Base-by-base conservation (phyloP, 2,888 invertebrate genomes). In the Platycnemis pennipes region DNA sequence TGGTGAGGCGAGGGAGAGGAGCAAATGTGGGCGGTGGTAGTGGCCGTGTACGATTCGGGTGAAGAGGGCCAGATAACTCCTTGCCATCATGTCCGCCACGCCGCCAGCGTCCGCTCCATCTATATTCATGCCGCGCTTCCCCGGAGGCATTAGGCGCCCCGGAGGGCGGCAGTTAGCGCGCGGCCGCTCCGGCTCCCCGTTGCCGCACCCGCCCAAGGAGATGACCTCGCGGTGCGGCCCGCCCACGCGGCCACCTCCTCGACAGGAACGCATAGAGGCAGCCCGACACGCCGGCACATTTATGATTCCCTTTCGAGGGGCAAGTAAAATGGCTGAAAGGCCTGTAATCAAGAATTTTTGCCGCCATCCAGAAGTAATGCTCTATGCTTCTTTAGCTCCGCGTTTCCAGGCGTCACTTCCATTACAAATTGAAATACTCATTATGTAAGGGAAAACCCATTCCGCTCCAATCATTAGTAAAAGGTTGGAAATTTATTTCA, bases 121-220 rank as follows among this genome's bases (percentile, higher is more conserved):
- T 77, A 77, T 77, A 77, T 77, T 77, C 77, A 77, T 77, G 77
- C 77, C 77, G 77, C 16, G 77, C n/a, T 37, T 11, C 13, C 77
- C 37, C 77, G 37, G 77, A 77, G 77, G 77, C 77, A 77, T 77
- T 77, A 77, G 77, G 77, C 37, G 37, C 77, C 37, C 77, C 77
- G 77, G 31, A 77, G 26, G 13, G 13, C 77, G 31, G 77, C 37
- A 77, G 77, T 77, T 77, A 77, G 37, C n/a, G 37, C 37, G 63
- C 31, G 31, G 37, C 37, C 7, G 63, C 22, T 7, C 26, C 26
- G 26, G 63, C 63, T 7, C 16, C 16, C 5, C 22, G 31, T 37
- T 37, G 31, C 37, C 37, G 63, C 77, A 0, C 77, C 7, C 77
- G 7, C 16, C 37, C 77, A 63, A 63, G 77, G 11, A 37, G 31